A percentile compares a stretch with the other conserved stretches of the same genome.
phyloP scores from a whole-genome alignment of 1,140 invertebrate species.

The Triops cancriformis region DNA sequence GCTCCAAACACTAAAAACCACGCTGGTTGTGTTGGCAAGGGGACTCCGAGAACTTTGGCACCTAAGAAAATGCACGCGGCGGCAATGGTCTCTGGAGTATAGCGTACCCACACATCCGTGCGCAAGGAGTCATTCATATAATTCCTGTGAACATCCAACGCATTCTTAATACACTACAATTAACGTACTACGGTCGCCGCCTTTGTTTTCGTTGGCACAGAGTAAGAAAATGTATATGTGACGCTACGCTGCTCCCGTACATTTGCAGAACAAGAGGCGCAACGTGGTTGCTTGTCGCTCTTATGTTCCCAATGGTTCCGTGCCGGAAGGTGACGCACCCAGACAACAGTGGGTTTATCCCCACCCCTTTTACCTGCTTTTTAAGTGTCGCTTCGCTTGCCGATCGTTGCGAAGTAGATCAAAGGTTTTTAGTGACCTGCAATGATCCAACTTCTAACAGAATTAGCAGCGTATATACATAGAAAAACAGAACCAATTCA shows the following conservation, averaged over 20 bases:
- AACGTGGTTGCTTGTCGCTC: too few species aligned
- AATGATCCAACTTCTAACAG: conserved; percentile 12
- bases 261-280: not conserved
- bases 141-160: conserved; percentile 54
- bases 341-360: not conserved
- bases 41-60: conserved; percentile 72
- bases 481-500: not conserved
- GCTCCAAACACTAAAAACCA: conserved; percentile 86
- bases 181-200: not conserved
- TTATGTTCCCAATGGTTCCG: not conserved
- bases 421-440: not conserved
- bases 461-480: conserved; percentile 10
- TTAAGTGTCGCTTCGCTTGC: not conserved
- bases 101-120: conserved; percentile 93
- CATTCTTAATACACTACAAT: conserved; percentile 22
- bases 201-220: not conserved
- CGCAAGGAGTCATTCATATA: conserved; percentile 99
- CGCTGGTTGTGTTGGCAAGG: conserved; percentile 72
- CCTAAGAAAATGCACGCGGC: conserved; percentile 97
- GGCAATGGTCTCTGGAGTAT: conserved; percentile 93
- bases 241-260: too few species aligned
- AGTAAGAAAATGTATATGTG: not conserved
- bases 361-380: not conserved
- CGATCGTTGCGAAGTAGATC: conserved; percentile 8
- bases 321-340: not conserved